phyloP scores from a whole-genome alignment of 2,888 invertebrate species.

The Eilema sororculum region DNA sequence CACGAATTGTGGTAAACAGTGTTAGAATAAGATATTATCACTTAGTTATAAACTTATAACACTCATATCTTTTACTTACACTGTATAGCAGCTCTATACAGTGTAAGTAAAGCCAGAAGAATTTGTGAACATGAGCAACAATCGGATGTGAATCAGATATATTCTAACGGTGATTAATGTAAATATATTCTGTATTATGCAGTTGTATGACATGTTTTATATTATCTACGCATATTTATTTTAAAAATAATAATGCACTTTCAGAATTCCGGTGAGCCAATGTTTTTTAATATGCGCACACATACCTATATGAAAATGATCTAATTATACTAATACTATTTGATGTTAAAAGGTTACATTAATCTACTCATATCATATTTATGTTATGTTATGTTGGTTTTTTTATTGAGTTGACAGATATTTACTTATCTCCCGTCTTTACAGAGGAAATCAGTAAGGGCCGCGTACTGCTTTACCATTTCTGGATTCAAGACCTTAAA shows the following conservation, averaged over 20 bases:
- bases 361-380: no score
- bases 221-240: neutral
- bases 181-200: neutral
- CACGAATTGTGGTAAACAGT: slow-evolving; percentile 28
- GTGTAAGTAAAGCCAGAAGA: no score
- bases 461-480: no score
- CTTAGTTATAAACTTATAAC: neutral
- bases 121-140: no score
- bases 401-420: no score
- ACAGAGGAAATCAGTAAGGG: no score
- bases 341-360: neutral
- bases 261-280: neutral
- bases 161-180: neutral
- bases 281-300: neutral
- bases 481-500: neutral
- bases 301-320: neutral
- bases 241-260: neutral
- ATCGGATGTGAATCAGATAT: slow-evolving; percentile 8
- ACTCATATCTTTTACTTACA: neutral
- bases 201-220: neutral
- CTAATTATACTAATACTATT: neutral
- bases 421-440: no score
- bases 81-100: neutral
- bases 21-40: slow-evolving; percentile 18
- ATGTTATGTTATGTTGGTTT: no score